Percentiles rank a stretch among this genome's conserved stretches.
Conservation (phyloP, 2,888 invertebrate species). For the Hydriomena furcata region DNA sequence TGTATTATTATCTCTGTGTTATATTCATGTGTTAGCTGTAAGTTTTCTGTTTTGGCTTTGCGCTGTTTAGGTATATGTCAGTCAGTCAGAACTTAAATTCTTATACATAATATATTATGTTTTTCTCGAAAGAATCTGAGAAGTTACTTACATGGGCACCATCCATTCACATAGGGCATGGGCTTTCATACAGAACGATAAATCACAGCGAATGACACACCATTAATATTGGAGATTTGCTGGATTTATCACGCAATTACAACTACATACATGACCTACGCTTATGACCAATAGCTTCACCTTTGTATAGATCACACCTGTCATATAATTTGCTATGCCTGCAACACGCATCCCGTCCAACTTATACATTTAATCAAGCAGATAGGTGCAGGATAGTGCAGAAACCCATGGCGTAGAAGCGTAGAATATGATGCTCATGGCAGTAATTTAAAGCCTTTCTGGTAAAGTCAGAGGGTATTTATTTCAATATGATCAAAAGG, state of each 20-base stretch:
- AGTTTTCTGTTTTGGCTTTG: no score
- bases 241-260: constrained; percentile 32
- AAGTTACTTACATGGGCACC: neutral
- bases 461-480: no score
- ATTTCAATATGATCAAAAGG: no score
- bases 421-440: no score
- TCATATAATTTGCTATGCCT: constrained; percentile 25
- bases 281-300: constrained; percentile 30
- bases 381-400: neutral
- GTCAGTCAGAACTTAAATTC: no score
- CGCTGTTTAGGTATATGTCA: no score
- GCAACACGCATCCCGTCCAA: constrained; percentile 23
- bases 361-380: constrained; percentile 27
- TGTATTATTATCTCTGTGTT: no score
- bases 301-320: constrained; percentile 30
- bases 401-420: no score
- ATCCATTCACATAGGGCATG: constrained; percentile 10
- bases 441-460: no score
- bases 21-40: no score
- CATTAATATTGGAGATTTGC: constrained; percentile 24
- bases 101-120: no score
- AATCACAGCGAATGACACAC: constrained; percentile 19
- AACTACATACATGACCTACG: constrained; percentile 28
- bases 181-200: constrained; percentile 17
- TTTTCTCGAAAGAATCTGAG: constrained; percentile 1